Base-by-base conservation (phyloP, 2,113 vertebrate species). In the Nesospiza acunhae region DNA sequence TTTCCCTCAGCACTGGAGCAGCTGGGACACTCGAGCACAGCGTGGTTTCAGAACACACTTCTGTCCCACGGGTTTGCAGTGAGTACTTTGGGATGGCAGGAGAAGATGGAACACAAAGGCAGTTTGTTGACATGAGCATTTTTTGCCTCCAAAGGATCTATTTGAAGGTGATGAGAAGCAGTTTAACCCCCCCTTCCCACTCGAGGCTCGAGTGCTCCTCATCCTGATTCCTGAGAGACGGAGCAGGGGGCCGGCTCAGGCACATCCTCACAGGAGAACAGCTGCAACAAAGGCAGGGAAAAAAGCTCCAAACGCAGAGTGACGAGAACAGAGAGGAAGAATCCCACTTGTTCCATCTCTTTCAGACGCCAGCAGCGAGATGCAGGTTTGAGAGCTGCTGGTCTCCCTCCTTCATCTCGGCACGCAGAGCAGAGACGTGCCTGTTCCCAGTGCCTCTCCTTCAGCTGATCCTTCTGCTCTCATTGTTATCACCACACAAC, bases 131-230 rank as follows among this genome's bases (percentile, higher is more conserved):
- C 95, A 75, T 0, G 21, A 93, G 79, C 73, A 9, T 64, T 77
- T 88, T 84, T 41, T 55, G 73, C 83, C 86, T 94, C 85, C 60
- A 37, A 75, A 90, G 89, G 84, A 86, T 74, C 72, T 72, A 1
- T 92, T 74, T 86, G 90, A 91, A 93, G 92, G 83, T 64, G 90
- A 47, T 81, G 93, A 93, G 83, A 96, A 82, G 90, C 53, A 90
- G 84, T 93, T 94, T 90, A 93, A 84, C 88, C 80, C 87, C 77
- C 67, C 23, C 79, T 83, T 94, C 79, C 90, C 55, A 42, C 85
- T 88, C 30, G 15, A 93, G 79, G 62, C 88, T 97, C 72, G 23
- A 95, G 90, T 87, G 92, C 92, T 86, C 88, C 56, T 96, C 92
- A 81, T 59, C 18, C 9, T 20, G 79, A 77, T 93, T 90, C 82